A percentile compares a stretch with the other conserved stretches of the same genome.
Evolutionary conservation across 1,140 invertebrate species (phyloP).

Genomic region (Sarcophaga bullata): DNA sequence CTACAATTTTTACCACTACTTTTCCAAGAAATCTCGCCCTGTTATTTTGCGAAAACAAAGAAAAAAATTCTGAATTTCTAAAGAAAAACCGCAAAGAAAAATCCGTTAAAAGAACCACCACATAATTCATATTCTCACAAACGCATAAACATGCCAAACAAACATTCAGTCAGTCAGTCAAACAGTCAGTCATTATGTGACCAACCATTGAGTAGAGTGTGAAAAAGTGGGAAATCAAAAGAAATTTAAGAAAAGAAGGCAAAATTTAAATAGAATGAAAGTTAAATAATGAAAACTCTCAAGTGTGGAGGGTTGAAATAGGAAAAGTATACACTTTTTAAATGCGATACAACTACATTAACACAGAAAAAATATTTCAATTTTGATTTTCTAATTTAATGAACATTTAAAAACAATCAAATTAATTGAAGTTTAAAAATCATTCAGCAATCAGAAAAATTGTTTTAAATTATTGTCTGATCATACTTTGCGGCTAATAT

Average conservation of each 20-base stretch:
- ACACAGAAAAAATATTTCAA: neutral
- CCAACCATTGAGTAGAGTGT: neutral
- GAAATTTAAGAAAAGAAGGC: neutral
- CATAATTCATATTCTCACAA: neutral
- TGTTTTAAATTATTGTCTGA: too few relatives aligned
- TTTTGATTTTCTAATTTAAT: neutral
- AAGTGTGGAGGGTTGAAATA: neutral
- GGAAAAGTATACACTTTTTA: neutral
- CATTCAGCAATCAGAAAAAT: too few relatives aligned
- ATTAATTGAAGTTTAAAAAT: too few relatives aligned
- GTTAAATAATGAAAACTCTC: neutral
- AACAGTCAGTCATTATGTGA: neutral
- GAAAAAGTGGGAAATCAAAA: neutral
- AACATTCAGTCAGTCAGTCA: too few relatives aligned
- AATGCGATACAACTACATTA: neutral
- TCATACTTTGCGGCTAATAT: too few relatives aligned
- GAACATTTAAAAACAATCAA: neutral
- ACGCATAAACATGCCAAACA: neutral
- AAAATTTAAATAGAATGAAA: neutral
- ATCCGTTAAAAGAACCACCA: neutral
- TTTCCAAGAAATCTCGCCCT: neutral
- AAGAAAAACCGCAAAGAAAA: conserved; percentile 5
- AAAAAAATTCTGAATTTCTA: neutral
- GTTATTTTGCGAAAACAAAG: neutral
- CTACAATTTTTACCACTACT: neutral